A percentile compares a stretch with the other conserved stretches of the same genome.
Evolutionary conservation across 2,113 vertebrate genomes (phyloP).

Genomic region (Theristicus caerulescens): DNA sequence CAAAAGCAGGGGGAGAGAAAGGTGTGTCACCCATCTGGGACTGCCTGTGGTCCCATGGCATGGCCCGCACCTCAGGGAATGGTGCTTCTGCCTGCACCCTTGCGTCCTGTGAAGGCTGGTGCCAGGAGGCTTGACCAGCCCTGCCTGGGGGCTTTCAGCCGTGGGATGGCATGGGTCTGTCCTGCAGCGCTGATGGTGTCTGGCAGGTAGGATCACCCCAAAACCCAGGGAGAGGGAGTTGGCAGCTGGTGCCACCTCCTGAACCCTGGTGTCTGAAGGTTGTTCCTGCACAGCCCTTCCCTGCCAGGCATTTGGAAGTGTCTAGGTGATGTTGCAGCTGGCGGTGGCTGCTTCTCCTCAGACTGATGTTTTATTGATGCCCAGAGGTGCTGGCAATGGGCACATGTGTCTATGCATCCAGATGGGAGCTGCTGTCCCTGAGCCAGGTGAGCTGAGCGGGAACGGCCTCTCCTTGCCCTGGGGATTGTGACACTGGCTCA

Average conservation of each 20-base stretch:
- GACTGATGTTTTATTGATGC: neutral
- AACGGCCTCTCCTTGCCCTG: neutral
- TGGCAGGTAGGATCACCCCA: neutral
- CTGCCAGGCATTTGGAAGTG: neutral
- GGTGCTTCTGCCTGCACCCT: neutral
- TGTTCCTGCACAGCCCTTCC: neutral
- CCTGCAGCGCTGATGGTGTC: neutral
- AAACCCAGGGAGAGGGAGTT: neutral
- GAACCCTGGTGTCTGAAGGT: too few species aligned
- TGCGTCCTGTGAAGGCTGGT: neutral
- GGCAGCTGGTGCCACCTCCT: neutral
- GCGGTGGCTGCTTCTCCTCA: neutral
- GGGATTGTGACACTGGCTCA: rapidly evolving
- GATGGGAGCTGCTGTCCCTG: neutral
- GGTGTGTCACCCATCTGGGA: neutral
- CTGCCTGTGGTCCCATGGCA: neutral
- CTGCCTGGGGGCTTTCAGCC: neutral
- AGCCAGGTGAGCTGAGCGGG: neutral
- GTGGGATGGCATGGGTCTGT: rapidly evolving
- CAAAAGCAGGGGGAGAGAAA: neutral
- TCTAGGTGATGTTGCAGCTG: neutral
- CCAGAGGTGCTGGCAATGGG: neutral
- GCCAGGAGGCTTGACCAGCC: too few species aligned
- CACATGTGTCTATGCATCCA: neutral
- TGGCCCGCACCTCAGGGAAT: rapidly evolving